phyloP scores from a whole-genome alignment of 2,797 vertebrate genomes.

The Tenualosa thibaudeaui region DNA sequence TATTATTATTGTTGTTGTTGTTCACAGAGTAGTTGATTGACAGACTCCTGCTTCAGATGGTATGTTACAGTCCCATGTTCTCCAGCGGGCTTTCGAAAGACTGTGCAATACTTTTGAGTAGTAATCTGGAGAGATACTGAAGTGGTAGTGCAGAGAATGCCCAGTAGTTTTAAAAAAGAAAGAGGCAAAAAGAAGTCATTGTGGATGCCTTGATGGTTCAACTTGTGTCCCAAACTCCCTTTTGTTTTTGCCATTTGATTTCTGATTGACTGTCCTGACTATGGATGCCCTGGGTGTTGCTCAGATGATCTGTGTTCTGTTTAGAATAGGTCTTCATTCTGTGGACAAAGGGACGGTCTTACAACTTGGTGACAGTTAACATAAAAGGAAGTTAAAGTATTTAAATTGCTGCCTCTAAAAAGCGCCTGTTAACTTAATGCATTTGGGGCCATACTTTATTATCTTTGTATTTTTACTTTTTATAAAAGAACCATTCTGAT shows the following conservation, averaged over 20 bases:
- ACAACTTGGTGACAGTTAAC: neutral
- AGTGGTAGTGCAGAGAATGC: neutral
- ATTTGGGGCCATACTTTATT: conserved; percentile 75
- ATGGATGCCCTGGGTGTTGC: neutral
- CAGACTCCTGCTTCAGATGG: neutral
- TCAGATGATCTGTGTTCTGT: neutral
- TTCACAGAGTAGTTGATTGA: neutral
- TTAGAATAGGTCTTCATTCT: neutral
- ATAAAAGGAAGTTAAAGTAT: neutral
- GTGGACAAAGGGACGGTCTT: conserved; percentile 4
- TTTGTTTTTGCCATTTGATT: neutral
- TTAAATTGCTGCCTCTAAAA: conserved; percentile 43
- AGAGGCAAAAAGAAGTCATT: neutral
- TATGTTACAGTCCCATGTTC: neutral
- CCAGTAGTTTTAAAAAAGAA: neutral
- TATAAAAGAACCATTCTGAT: conserved; percentile 67
- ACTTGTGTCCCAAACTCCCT: neutral
- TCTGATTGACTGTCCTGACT: neutral
- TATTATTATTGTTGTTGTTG: neutral
- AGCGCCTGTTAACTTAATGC: conserved; percentile 68
- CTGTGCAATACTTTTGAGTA: conserved; percentile 7
- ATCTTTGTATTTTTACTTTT: conserved; percentile 67
- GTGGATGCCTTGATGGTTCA: neutral
- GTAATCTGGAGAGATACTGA: neutral
- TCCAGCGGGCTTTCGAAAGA: neutral